These are phyloP conservation scores for Orgyia antiqua DNA, from an alignment of 2,888 invertebrate species.

Conservation along the genomic window DNA sequence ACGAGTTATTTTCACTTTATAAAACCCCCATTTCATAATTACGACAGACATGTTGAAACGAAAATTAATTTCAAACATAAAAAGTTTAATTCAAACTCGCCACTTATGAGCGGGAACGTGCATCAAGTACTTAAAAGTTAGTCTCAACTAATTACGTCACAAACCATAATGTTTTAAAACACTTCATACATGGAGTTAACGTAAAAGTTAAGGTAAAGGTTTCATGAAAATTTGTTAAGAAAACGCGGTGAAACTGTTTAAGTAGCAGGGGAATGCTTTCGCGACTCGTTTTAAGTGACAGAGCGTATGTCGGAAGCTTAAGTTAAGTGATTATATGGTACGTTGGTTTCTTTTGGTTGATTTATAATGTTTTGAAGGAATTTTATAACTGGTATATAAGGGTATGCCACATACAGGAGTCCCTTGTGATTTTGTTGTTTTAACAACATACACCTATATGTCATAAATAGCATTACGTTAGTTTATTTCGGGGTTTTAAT, in stretches of 20 bases:
- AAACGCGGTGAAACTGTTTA: conserved; percentile 33
- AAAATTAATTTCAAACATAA: conserved; percentile 24
- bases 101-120: conserved; percentile 35
- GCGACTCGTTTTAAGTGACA: conserved; percentile 40
- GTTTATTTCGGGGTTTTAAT: too few species aligned
- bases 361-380: conserved; percentile 10
- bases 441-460: too few species aligned
- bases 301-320: conserved; percentile 30
- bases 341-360: conserved; percentile 23
- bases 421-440: too few species aligned
- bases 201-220: conserved; percentile 44
- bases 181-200: conserved; percentile 54
- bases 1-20: too few species aligned
- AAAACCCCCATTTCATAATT: conserved; percentile 6
- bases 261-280: conserved; percentile 29
- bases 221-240: conserved; percentile 37
- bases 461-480: too few species aligned
- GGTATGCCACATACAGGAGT: too few species aligned
- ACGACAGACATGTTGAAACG: conserved; percentile 16
- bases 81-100: conserved; percentile 32
- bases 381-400: too few species aligned
- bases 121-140: conserved; percentile 49
- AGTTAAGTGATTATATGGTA: conserved; percentile 29
- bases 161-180: conserved; percentile 59
- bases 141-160: conserved; percentile 52